These are phyloP conservation scores for Drosophila kikkawai DNA, from an alignment of 1,140 invertebrate species.

Conservation along the genomic window DNA sequence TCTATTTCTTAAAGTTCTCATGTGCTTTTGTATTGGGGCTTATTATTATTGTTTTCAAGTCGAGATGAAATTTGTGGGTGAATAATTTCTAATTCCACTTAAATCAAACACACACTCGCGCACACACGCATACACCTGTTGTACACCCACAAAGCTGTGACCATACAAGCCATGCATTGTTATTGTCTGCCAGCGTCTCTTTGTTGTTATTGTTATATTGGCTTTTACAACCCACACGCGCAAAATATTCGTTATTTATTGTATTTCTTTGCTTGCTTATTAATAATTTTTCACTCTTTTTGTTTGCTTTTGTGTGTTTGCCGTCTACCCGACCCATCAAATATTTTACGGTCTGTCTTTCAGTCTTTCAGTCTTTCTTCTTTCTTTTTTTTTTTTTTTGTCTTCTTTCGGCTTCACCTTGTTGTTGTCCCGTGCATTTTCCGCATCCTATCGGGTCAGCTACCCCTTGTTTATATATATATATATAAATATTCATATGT, in stretches of 20 bases:
- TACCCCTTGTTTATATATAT: not conserved
- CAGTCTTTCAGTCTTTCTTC: slow-evolving; percentile 4
- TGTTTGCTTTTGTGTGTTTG: slow-evolving; percentile 16
- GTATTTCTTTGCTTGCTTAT: slow-evolving; percentile 58
- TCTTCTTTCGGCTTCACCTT: slow-evolving; percentile 10
- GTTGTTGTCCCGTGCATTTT: slow-evolving; percentile 14
- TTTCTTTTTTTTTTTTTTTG: slow-evolving; percentile 4
- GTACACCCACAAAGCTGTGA: slow-evolving; percentile 25
- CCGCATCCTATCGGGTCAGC: slow-evolving; percentile 34
- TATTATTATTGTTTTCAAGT: slow-evolving; percentile 27
- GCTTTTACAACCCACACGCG: slow-evolving; percentile 62
- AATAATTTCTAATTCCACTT: slow-evolving; percentile 63
- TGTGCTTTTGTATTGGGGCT: slow-evolving; percentile 3
- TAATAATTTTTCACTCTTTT: slow-evolving; percentile 44
- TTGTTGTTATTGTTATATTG: slow-evolving; percentile 50
- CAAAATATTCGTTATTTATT: slow-evolving; percentile 70
- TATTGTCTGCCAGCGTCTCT: slow-evolving; percentile 19
- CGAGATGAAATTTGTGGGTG: slow-evolving; percentile 55
- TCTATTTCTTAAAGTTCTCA: not conserved
- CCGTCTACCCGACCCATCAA: slow-evolving; percentile 28
- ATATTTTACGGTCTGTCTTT: slow-evolving; percentile 34
- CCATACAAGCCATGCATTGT: slow-evolving; percentile 60
- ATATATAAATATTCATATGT: not conserved
- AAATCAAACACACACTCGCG: slow-evolving; percentile 24
- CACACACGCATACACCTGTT: slow-evolving; percentile 29